Conservation (phyloP, 2,113 vertebrate species). For the Urocolius indicus region DNA sequence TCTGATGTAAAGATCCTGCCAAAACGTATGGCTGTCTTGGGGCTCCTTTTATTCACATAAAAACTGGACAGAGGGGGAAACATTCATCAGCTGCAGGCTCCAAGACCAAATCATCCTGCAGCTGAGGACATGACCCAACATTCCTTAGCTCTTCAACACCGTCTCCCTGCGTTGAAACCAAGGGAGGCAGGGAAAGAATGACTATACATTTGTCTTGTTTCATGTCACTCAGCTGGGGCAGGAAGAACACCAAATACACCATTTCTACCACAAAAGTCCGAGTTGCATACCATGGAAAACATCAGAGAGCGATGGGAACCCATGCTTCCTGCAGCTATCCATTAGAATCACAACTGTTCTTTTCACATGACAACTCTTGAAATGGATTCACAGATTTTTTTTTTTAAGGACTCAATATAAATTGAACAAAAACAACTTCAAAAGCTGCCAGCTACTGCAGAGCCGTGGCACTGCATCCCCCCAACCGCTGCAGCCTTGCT, state of each 20-base stretch:
- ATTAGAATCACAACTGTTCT: fast-evolving
- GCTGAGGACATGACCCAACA: neutral
- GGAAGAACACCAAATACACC: neutral
- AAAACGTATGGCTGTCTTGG: neutral
- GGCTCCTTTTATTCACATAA: neutral
- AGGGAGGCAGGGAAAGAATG: neutral
- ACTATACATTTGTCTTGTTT: neutral
- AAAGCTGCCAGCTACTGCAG: neutral
- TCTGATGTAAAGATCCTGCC: neutral
- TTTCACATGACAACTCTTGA: neutral
- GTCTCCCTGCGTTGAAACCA: neutral
- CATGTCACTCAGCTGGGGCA: neutral
- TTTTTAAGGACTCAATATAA: neutral
- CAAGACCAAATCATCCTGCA: neutral
- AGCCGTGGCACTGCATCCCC: neutral
- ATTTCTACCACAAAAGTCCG: neutral
- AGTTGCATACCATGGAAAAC: neutral
- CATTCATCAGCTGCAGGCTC: neutral
- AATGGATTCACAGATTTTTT: neutral
- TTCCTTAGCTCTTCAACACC: neutral
- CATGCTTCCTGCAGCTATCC: neutral
- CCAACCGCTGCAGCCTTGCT: neutral
- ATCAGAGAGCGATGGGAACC: neutral
- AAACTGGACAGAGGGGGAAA: neutral
- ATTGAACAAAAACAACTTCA: neutral